Conservation (phyloP, 2,113 vertebrate species). For the Eonycteris spelaea region DNA sequence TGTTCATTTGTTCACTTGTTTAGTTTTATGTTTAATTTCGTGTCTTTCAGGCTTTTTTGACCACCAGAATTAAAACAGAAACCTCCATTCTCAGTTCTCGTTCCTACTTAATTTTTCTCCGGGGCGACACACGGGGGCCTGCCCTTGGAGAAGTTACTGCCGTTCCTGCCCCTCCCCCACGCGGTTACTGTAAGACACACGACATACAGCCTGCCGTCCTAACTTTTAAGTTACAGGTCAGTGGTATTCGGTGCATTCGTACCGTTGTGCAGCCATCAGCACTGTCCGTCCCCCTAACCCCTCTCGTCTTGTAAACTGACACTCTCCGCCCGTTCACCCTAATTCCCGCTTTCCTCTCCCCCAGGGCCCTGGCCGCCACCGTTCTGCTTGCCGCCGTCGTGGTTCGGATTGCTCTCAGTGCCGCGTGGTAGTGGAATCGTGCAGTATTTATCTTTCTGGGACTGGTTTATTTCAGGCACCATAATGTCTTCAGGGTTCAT, state of each 20-base stretch:
- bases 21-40: neutral
- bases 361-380: neutral
- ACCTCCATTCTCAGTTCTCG: neutral
- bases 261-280: no score
- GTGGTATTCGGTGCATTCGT: neutral
- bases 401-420: neutral
- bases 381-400: neutral
- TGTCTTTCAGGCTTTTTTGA: neutral
- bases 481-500: neutral
- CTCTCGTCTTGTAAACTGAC: neutral
- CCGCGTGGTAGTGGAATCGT: neutral
- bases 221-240: neutral
- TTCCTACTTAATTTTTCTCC: neutral
- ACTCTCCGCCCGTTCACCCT: neutral
- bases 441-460: neutral
- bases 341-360: no score
- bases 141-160: neutral
- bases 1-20: neutral
- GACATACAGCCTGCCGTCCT: neutral
- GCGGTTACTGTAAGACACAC: neutral
- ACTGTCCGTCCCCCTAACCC: neutral
- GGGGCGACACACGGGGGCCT: neutral
- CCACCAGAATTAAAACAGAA: neutral
- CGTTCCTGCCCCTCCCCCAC: neutral
- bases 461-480: neutral